phyloP scores from a whole-genome alignment of 2,797 vertebrate genomes.

The Urophycis tenuis region DNA sequence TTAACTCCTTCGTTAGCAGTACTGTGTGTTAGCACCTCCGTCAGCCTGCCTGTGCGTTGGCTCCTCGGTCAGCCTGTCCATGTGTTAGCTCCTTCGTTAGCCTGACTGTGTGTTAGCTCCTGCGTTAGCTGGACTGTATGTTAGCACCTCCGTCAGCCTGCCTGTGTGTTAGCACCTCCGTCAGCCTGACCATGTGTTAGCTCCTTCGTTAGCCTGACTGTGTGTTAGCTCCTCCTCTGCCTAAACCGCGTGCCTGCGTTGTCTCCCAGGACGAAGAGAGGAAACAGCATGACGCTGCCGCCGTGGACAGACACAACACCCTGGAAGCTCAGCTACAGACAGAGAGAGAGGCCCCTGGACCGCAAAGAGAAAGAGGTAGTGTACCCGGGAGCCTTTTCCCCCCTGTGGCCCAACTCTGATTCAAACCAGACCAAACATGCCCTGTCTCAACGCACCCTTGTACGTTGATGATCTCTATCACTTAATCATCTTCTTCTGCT shows the following conservation, averaged over 20 bases:
- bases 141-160: background rate
- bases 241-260: too few relatives aligned
- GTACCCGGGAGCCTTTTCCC: background rate
- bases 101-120: background rate
- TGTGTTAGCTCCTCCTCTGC: background rate
- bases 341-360: constrained; percentile 90
- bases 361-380: constrained; percentile 94
- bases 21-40: background rate
- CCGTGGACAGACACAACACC: constrained; percentile 69
- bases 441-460: background rate
- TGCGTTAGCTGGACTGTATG: background rate
- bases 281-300: constrained; percentile 73
- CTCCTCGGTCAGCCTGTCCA: background rate
- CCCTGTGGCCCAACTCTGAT: background rate
- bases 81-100: background rate
- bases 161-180: too few relatives aligned
- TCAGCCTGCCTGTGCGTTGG: too few relatives aligned
- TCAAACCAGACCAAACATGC: background rate
- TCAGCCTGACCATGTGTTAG: background rate
- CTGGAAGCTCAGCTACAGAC: constrained; percentile 89
- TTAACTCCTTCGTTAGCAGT: too few relatives aligned
- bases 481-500: background rate
- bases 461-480: background rate
- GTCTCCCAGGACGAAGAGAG: constrained; percentile 77
- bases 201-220: background rate